Conservation (phyloP, 2,888 invertebrate species). For the Oscheius myriophilus region DNA sequence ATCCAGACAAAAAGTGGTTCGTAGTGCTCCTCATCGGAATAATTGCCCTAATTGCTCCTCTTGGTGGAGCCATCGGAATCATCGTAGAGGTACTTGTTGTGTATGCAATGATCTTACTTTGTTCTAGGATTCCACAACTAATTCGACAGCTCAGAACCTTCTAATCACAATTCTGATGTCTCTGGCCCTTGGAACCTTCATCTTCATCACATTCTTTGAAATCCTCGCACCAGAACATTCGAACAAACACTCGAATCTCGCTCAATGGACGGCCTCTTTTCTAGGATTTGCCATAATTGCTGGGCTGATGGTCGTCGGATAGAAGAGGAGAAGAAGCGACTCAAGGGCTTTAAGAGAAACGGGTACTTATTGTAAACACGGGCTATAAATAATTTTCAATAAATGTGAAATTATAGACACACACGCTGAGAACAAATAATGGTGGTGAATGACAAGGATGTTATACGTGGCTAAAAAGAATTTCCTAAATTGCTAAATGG, state of each 20-base stretch:
- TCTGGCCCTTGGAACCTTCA: conserved; percentile 61
- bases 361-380: too few species aligned
- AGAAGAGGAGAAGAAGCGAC: too few species aligned
- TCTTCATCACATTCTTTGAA: conserved; percentile 65
- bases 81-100: conserved; percentile 57
- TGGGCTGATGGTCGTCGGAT: conserved; percentile 41
- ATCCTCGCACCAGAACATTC: conserved; percentile 59
- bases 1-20: conserved; percentile 43
- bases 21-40: conserved; percentile 48
- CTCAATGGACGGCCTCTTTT: conserved; percentile 56
- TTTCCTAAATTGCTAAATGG: too few species aligned
- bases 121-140: conserved; percentile 46
- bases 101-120: not conserved
- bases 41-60: conserved; percentile 47
- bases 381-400: too few species aligned
- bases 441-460: too few species aligned
- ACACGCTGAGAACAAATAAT: too few species aligned
- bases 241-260: conserved; percentile 55
- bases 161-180: conserved; percentile 52
- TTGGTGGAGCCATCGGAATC: conserved; percentile 60
- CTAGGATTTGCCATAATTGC: conserved; percentile 54
- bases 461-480: too few species aligned
- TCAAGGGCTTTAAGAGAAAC: too few species aligned
- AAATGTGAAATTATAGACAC: too few species aligned
- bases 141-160: conserved; percentile 52